Evolutionary conservation across 2,797 vertebrate genomes (phyloP).

Genomic region (Fistularia commersonii): DNA sequence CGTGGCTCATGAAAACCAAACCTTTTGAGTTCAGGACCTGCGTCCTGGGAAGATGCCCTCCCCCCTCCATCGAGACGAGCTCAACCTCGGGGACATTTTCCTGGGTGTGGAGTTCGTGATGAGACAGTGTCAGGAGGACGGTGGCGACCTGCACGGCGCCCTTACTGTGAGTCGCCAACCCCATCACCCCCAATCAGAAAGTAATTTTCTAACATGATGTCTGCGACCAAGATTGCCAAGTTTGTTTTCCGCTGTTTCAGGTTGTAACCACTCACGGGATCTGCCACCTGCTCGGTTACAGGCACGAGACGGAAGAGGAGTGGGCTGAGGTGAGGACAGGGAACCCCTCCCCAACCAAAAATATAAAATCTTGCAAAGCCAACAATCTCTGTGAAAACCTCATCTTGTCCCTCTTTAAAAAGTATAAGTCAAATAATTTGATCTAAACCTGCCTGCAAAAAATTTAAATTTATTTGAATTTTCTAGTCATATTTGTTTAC

Average conservation of each 20-base stretch:
- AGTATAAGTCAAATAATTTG: too few relatives aligned
- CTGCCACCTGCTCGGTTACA: slow-evolving; percentile 92
- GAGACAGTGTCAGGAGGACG: slow-evolving; percentile 76
- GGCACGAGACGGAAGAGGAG: slow-evolving; percentile 79
- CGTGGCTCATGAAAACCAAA: too few relatives aligned
- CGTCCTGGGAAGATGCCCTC: slow-evolving; percentile 79
- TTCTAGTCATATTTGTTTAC: too few relatives aligned
- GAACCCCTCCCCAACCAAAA: too few relatives aligned
- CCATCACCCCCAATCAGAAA: too few relatives aligned
- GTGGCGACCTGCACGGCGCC: slow-evolving; percentile 72
- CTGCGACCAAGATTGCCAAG: not conserved
- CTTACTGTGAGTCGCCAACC: slow-evolving; percentile 76
- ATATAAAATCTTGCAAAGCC: too few relatives aligned
- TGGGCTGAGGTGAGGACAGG: slow-evolving; percentile 81
- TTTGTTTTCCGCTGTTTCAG: slow-evolving; percentile 52
- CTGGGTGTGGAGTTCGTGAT: slow-evolving; percentile 88
- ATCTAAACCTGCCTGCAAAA: too few relatives aligned
- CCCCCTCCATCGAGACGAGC: slow-evolving; percentile 75
- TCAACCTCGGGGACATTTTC: slow-evolving; percentile 89
- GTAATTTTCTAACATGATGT: not conserved
- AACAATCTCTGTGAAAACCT: too few relatives aligned
- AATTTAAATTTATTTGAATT: too few relatives aligned
- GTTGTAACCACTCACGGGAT: slow-evolving; percentile 87
- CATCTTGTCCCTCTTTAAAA: too few relatives aligned
- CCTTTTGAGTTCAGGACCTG: slow-evolving; percentile 68